Evolutionary conservation across 1,140 invertebrate species (phyloP).

Genomic region (Trypoxylus dichotomus): DNA sequence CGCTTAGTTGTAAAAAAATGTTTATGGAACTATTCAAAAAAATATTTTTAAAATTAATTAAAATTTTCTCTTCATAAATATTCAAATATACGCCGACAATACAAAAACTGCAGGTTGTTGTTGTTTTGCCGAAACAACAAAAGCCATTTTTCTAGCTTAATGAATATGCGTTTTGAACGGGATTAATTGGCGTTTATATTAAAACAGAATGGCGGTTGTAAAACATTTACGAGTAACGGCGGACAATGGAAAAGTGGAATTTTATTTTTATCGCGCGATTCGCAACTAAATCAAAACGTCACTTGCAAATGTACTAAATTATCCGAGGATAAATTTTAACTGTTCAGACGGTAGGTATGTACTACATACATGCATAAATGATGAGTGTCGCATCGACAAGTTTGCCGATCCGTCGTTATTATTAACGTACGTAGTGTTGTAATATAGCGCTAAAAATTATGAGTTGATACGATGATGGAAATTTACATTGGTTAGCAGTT

Average conservation of each 20-base stretch:
- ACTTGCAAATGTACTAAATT: slow-evolving; percentile 31
- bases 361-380: not conserved
- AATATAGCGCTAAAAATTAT: too few relatives aligned
- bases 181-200: slow-evolving; percentile 27
- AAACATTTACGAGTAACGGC: slow-evolving; percentile 20
- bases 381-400: not conserved
- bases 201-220: slow-evolving; percentile 29
- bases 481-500: too few relatives aligned
- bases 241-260: slow-evolving; percentile 30
- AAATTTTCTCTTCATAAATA: not conserved
- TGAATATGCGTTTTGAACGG: not conserved
- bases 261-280: slow-evolving; percentile 24
- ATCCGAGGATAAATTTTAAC: slow-evolving; percentile 33
- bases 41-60: not conserved
- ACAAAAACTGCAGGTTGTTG: not conserved
- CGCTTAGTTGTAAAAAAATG: not conserved
- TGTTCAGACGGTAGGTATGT: not conserved
- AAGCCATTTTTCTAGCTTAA: slow-evolving; percentile 23
- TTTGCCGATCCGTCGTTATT: not conserved
- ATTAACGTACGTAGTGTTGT: not conserved
- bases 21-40: not conserved
- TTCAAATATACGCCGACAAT: not conserved
- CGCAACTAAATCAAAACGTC: slow-evolving; percentile 34
- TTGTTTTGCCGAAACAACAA: not conserved
- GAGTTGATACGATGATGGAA: too few relatives aligned